Evolutionary conservation across 2,888 invertebrate species (phyloP), one percentile per base, ranked within the genome.

Genomic region (Drosophila merina): DNA sequence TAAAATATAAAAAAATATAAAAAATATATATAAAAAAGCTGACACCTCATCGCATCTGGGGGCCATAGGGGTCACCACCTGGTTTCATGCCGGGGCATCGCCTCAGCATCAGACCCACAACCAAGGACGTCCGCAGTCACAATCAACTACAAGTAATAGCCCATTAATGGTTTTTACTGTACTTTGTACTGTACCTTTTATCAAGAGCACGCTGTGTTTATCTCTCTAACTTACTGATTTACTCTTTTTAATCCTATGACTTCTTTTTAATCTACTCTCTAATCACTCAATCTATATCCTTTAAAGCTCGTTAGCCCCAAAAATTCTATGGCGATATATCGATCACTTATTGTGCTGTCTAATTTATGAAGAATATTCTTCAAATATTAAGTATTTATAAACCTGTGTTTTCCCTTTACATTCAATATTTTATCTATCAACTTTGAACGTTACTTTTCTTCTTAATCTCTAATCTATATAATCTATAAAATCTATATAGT

Each of bases 31-130:
- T 91, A 50, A 71, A 76, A 73, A 79, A 91, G 91, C 88, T 89
- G 91, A 91, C 76, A 87, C 84, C 54, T 79, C 75, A 70, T 82
- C 72, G 49, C 69, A 88, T 70, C 79, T 90, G 75, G 88, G 90
- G 77, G 89, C 84, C 74, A 86, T 92, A 73, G 91, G 91, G 88
- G 90, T 92, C 51, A 92, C 92, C 84, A 92, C 92, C 75, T 92
- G 91, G 90, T 92, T 90, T 84, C 92, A 91, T 89, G 89, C 91
- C 69, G 92, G 92, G 74, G 89, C 90, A 57, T 89, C 90, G 76
- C 79, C 80, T 42, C 72, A 77, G 51, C 76, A 74, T 73, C 55
- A 33, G 12, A 88, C 78, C 79, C 77, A 74, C 30, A 12, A n/a
- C 6, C 63, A 63, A 74, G 70, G 68, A 76, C 70, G 30, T 12